phyloP scores from a whole-genome alignment of 2,797 vertebrate species.

The Phrynocephalus guinanensis region DNA sequence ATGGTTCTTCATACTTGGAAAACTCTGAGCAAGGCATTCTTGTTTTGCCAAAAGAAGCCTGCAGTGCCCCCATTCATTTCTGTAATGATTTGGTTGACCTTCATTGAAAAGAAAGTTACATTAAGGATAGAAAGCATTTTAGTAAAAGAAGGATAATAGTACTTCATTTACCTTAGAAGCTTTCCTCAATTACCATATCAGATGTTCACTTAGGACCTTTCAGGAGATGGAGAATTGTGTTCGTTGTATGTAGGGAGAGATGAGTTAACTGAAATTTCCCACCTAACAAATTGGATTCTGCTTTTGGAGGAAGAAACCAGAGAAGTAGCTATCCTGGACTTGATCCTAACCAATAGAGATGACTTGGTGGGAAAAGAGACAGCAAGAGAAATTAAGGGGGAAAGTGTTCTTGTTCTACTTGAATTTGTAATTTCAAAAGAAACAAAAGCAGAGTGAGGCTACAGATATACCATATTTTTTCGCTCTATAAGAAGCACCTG shows the following conservation, averaged over 20 bases:
- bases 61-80: not conserved
- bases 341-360: no score
- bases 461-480: no score
- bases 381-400: no score
- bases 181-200: conserved; percentile 9
- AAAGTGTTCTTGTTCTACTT: no score
- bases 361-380: no score
- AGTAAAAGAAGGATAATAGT: not conserved
- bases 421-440: no score
- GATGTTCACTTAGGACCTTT: conserved; percentile 35
- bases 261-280: not conserved
- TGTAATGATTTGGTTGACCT: not conserved
- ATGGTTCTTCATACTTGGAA: conserved; percentile 5
- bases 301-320: not conserved
- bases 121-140: conserved; percentile 17
- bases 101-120: not conserved
- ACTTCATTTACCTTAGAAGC: conserved; percentile 11
- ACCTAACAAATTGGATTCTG: rapidly evolving
- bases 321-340: no score
- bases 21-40: rapidly evolving
- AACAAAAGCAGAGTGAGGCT: no score
- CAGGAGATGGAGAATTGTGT: conserved; percentile 27
- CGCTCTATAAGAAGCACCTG: no score
- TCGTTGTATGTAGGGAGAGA: not conserved
- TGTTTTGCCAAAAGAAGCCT: not conserved